phyloP scores from a whole-genome alignment of 2,888 invertebrate species.

The Pollenia labialis region DNA sequence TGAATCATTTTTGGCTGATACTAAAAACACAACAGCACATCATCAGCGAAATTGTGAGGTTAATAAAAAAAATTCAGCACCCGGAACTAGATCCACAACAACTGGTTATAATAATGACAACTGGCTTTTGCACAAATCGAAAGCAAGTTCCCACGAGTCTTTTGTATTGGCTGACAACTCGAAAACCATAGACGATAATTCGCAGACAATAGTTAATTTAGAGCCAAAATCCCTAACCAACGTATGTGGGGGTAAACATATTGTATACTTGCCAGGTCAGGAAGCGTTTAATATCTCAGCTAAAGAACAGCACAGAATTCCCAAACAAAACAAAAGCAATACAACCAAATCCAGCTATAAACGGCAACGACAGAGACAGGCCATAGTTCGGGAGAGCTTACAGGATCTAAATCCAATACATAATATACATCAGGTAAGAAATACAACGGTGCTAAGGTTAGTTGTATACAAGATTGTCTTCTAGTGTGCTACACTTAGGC shows the following conservation, averaged over 20 bases:
- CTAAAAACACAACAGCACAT: not conserved
- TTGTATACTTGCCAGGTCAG: slow-evolving; percentile 88
- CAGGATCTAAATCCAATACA: slow-evolving; percentile 75
- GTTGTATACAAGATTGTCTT: too few species aligned
- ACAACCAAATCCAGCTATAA: slow-evolving; percentile 39
- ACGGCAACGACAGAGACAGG: slow-evolving; percentile 61
- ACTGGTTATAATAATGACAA: slow-evolving; percentile 85
- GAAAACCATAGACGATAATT: slow-evolving; percentile 44
- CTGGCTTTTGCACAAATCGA: slow-evolving; percentile 89
- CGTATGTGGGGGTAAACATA: slow-evolving; percentile 88
- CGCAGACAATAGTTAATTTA: slow-evolving; percentile 75
- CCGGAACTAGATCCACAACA: not conserved
- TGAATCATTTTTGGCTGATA: slow-evolving; percentile 5
- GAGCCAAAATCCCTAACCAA: slow-evolving; percentile 85
- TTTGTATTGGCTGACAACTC: not conserved
- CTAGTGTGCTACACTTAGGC: too few species aligned
- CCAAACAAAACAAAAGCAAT: slow-evolving; percentile 35
- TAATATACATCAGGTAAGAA: slow-evolving; percentile 44
- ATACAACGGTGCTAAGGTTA: not conserved
- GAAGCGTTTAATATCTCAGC: not conserved
- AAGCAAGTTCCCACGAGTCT: not conserved
- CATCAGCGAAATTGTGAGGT: slow-evolving; percentile 17
- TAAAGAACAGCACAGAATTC: slow-evolving; percentile 29
- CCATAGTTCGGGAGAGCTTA: slow-evolving; percentile 73
- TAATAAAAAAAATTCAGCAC: slow-evolving; percentile 11